These are phyloP conservation scores for Ctenicera cuprea DNA, from an alignment of 2,888 invertebrate genomes.

Conservation along the genomic window DNA sequence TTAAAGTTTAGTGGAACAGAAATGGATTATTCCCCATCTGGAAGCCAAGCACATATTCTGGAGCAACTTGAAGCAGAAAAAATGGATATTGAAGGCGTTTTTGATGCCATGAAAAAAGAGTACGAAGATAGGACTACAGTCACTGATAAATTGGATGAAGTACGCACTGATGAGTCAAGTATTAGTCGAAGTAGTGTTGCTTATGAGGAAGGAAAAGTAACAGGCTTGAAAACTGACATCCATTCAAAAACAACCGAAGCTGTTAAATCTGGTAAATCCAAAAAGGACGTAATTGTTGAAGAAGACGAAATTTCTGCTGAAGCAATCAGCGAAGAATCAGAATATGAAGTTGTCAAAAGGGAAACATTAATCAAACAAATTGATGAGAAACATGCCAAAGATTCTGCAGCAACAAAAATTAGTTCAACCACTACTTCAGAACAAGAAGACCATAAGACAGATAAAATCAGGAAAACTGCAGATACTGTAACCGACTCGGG, in stretches of 20 bases:
- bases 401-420: constrained; percentile 11
- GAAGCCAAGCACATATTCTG: constrained; percentile 67
- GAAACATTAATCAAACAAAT: constrained; percentile 60
- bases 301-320: constrained; percentile 65
- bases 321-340: constrained; percentile 56
- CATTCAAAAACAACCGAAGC: constrained; percentile 62
- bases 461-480: constrained; percentile 51
- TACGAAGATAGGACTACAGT: constrained; percentile 61
- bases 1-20: constrained; percentile 82
- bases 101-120: constrained; percentile 59
- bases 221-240: constrained; percentile 63
- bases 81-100: constrained; percentile 69
- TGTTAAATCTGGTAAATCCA: constrained; percentile 64
- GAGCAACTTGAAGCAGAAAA: constrained; percentile 73
- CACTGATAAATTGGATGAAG: constrained; percentile 64
- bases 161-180: constrained; percentile 51
- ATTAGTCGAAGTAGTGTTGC: constrained; percentile 30
- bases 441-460: constrained; percentile 38
- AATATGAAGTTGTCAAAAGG: constrained; percentile 48
- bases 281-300: constrained; percentile 63
- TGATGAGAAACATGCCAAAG: constrained; percentile 55
- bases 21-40: constrained; percentile 80
- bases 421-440: constrained; percentile 49
- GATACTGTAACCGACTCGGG: constrained; percentile 48
- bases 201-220: constrained; percentile 60